Evolutionary conservation across 2,113 vertebrate genomes (phyloP).

Genomic region (Pelvicachromis taeniatus): DNA sequence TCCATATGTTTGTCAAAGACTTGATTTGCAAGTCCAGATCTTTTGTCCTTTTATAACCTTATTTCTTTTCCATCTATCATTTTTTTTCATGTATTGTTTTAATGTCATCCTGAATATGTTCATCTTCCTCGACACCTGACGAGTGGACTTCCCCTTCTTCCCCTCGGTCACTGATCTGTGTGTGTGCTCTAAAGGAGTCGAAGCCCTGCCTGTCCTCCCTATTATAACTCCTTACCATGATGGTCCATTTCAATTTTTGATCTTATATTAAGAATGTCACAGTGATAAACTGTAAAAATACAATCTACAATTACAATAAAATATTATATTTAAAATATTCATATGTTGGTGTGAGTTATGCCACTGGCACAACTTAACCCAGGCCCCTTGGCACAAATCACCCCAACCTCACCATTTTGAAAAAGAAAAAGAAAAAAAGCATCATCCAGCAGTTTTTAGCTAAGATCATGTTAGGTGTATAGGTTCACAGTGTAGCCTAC

Average conservation of each 20-base stretch:
- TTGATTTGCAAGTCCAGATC: no score
- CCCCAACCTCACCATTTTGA: not conserved
- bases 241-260: not conserved
- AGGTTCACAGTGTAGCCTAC: not conserved
- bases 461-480: not conserved
- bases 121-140: not conserved
- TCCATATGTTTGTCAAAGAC: no score
- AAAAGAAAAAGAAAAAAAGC: no score
- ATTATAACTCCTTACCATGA: not conserved
- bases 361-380: not conserved
- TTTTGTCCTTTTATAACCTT: not conserved
- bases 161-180: not conserved
- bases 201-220: not conserved
- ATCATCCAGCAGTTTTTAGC: no score
- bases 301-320: not conserved
- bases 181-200: not conserved
- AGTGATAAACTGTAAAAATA: not conserved
- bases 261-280: not conserved
- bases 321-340: not conserved
- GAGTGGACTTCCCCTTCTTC: not conserved
- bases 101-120: not conserved
- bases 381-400: no score
- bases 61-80: not conserved
- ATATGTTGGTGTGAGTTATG: not conserved
- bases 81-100: fast-evolving